phyloP scores from a whole-genome alignment of 2,113 vertebrate species.

The Loxodonta africana region DNA sequence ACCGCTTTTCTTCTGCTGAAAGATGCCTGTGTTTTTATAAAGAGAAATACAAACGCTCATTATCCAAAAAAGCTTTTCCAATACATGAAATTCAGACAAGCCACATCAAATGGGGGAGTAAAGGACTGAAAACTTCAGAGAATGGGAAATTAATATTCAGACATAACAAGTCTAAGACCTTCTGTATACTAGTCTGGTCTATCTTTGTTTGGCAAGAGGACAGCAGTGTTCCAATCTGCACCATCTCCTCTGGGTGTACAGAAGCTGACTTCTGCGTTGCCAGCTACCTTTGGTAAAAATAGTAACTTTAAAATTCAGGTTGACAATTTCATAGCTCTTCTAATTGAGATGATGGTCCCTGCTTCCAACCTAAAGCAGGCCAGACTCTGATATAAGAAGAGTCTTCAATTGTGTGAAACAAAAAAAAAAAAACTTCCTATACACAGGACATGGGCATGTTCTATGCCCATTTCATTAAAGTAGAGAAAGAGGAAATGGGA shows the following conservation, averaged over 20 bases:
- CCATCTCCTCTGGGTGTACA: background rate
- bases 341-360: background rate
- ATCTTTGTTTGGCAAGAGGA: slow-evolving; percentile 48
- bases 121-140: slow-evolving; percentile 23
- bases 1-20: slow-evolving; percentile 13
- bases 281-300: background rate
- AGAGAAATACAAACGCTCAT: slow-evolving; percentile 60
- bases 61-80: slow-evolving; percentile 46
- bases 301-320: slow-evolving; percentile 40
- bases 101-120: slow-evolving; percentile 49
- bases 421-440: background rate
- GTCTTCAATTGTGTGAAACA: slow-evolving; percentile 9
- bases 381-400: slow-evolving; percentile 1
- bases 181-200: background rate
- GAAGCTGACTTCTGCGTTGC: slow-evolving; percentile 13
- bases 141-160: slow-evolving; percentile 61
- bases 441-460: background rate
- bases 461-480: background rate
- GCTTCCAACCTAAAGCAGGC: background rate
- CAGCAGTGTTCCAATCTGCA: background rate
- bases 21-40: slow-evolving; percentile 26
- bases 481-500: slow-evolving; percentile 13
- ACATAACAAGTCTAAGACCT: slow-evolving; percentile 19
- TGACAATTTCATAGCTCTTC: slow-evolving; percentile 45
- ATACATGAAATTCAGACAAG: slow-evolving; percentile 71